These are phyloP conservation scores for Anthophora plumipes DNA, from an alignment of 2,888 invertebrate genomes.

Conservation along the genomic window DNA sequence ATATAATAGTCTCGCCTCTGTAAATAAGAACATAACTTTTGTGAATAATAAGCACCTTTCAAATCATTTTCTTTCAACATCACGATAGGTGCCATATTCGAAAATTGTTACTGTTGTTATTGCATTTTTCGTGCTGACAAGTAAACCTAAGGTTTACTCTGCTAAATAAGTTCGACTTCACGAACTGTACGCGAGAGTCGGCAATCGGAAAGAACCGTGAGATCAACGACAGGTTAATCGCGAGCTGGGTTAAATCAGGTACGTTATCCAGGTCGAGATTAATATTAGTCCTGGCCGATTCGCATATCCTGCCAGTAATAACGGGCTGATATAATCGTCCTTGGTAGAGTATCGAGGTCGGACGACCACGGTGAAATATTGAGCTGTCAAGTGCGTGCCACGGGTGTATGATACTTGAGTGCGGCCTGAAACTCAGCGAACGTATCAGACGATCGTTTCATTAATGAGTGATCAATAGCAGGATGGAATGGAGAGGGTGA, in stretches of 20 bases:
- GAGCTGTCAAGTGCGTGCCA: constrained; percentile 59
- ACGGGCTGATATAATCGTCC: constrained; percentile 57
- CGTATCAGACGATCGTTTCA: constrained; percentile 68
- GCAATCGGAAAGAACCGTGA: too few species aligned
- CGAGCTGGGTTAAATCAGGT: not conserved
- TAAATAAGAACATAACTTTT: too few species aligned
- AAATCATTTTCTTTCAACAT: too few species aligned
- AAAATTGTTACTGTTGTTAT: too few species aligned
- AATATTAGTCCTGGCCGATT: constrained; percentile 47
- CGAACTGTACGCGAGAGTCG: too few species aligned
- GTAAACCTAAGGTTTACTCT: too few species aligned
- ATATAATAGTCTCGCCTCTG: too few species aligned
- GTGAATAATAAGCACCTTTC: too few species aligned
- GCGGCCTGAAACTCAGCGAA: constrained; percentile 54
- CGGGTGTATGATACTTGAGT: constrained; percentile 62
- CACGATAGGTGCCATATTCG: too few species aligned
- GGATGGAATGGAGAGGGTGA: not conserved
- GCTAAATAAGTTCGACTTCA: too few species aligned
- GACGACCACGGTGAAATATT: constrained; percentile 58
- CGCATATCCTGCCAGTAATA: constrained; percentile 58
- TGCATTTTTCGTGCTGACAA: too few species aligned
- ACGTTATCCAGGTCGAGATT: constrained; percentile 33
- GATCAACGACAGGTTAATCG: not conserved
- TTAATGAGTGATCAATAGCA: constrained; percentile 66
- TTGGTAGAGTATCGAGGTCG: constrained; percentile 48